A percentile compares a stretch with the other conserved stretches of the same genome.
phyloP scores from a whole-genome alignment of 2,888 invertebrate genomes.

The Suillia variegata region DNA sequence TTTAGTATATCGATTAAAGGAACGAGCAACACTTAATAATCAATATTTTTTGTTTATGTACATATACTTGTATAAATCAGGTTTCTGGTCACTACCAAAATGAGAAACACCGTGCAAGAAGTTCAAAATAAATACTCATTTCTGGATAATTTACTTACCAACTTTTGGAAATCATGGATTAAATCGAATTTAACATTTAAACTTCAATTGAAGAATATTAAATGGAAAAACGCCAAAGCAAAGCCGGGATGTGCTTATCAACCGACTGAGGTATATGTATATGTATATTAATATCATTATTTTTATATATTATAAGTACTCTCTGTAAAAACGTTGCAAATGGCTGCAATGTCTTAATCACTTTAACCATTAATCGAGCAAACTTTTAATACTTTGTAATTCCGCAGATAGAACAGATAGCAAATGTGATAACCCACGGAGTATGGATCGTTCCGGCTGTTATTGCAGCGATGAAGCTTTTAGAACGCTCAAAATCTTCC shows the following conservation, averaged over 20 bases:
- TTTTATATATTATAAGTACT: background rate
- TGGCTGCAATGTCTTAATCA: no score
- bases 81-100: slow-evolving; percentile 18
- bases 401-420: slow-evolving; percentile 80
- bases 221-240: slow-evolving; percentile 83
- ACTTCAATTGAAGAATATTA: slow-evolving; percentile 60
- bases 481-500: slow-evolving; percentile 73
- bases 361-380: no score
- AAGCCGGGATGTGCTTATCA: slow-evolving; percentile 78
- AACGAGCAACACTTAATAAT: no score
- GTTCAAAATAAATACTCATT: slow-evolving; percentile 55
- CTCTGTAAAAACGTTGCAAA: no score
- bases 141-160: slow-evolving; percentile 51
- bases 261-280: slow-evolving; percentile 71
- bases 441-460: slow-evolving; percentile 86
- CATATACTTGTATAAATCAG: no score
- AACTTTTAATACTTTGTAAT: slow-evolving; percentile 12
- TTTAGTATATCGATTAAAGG: no score
- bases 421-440: slow-evolving; percentile 91
- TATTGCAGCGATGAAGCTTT: slow-evolving; percentile 75
- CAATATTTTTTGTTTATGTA: no score
- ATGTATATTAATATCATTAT: background rate
- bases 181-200: slow-evolving; percentile 50
- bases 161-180: slow-evolving; percentile 54
- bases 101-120: slow-evolving; percentile 48